Base-by-base conservation (phyloP, 2,888 invertebrate genomes). In the Scotopteryx bipunctaria region DNA sequence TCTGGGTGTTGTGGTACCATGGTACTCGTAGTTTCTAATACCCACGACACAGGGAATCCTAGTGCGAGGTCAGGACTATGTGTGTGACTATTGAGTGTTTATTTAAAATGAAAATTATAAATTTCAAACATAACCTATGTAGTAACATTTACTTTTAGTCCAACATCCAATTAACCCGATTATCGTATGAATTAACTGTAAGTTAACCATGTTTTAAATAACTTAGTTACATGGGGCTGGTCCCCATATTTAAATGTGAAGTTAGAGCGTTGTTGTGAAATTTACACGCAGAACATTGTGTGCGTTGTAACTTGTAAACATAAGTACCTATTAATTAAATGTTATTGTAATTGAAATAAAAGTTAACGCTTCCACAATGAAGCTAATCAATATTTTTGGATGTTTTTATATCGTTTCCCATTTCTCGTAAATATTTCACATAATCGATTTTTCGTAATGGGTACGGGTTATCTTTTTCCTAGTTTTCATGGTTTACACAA, bases 141-240 rank as follows among this genome's bases (percentile, higher is more conserved):
- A 57, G 41, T 48, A 41, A 42, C 27, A 32, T 32, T 45, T 47
- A 38, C 19, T 38, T 48, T 53, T 38, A 43, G 33, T 40, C 59
- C 59, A 61, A 56, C 67, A 63, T 64, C 62, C 62, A 65, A 51
- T 65, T 71, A 72, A 70, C 66, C 62, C 68, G 62, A 66, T 67
- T 63, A 38, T 38, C 33, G 27, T 50, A 41, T 45, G 14, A 36
- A 32, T 38, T 38, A 51, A 44, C 32, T 43, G 32, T 53, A 53
- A 46, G 49, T 53, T 50, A 52, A 55, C 43, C 61, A 69, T 72
- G 74, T 76, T 78, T 76, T 73, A 74, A 73, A 67, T 75, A 76
- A 71, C 64, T 69, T 63, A 76, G 73, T 62, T 67, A 68, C 70
- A 81, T n/a, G 80, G 87, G 89, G 88, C 89, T 87, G 89, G 88